Evolutionary conservation across 2,113 vertebrate species (phyloP).

Genomic region (Ciconia boyciana): DNA sequence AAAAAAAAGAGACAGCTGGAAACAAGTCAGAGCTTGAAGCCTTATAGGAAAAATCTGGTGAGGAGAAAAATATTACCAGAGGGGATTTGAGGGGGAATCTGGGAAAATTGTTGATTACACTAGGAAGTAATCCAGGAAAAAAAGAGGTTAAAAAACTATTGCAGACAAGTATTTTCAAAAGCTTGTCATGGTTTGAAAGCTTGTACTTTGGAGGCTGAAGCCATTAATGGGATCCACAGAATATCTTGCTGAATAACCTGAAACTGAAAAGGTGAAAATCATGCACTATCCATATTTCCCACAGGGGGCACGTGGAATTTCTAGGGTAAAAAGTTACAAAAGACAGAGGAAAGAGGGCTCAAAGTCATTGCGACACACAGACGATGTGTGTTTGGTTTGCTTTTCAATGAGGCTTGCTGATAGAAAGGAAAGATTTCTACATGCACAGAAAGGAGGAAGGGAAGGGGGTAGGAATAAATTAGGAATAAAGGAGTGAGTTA

Average conservation of each 20-base stretch:
- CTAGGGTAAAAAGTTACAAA: neutral
- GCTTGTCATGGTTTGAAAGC: neutral
- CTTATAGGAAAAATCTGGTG: neutral
- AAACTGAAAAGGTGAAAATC: neutral
- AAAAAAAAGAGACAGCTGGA: neutral
- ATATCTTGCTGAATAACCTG: neutral
- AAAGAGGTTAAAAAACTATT: neutral
- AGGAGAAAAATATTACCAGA: neutral
- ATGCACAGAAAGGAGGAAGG: neutral
- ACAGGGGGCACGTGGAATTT: neutral
- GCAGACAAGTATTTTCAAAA: neutral
- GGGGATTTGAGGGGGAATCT: neutral
- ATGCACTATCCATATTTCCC: neutral
- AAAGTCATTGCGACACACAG: neutral
- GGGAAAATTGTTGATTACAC: neutral
- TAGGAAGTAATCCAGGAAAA: neutral
- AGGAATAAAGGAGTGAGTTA: neutral
- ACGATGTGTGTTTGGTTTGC: neutral
- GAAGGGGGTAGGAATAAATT: neutral
- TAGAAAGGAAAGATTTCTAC: neutral
- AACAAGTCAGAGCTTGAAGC: neutral
- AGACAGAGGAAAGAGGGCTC: neutral
- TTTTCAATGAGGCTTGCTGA: neutral
- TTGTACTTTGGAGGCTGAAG: neutral
- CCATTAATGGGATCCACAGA: neutral